Evolutionary conservation across 2,113 vertebrate species (phyloP).

Genomic region (Pampusana beccarii): DNA sequence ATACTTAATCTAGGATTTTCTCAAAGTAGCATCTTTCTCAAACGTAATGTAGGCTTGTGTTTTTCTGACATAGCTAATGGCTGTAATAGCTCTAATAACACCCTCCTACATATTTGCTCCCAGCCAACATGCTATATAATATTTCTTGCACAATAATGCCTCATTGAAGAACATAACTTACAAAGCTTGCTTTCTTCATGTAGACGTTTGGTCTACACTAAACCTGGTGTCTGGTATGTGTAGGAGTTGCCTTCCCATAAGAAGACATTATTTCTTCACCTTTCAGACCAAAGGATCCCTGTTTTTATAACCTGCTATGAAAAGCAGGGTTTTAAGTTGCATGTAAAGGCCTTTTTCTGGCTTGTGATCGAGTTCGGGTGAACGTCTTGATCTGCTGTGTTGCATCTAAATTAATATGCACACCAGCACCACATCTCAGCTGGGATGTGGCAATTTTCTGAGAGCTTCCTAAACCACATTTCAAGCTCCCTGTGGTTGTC

Average conservation of each 20-base stretch:
- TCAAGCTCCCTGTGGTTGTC: neutral
- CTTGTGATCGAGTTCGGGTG: neutral
- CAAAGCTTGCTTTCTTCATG: neutral
- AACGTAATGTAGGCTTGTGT: neutral
- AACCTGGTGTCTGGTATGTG: neutral
- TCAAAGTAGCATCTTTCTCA: neutral
- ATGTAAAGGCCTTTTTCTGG: neutral
- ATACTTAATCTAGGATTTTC: neutral
- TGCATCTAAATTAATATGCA: neutral
- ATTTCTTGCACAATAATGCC: slow-evolving; percentile 16
- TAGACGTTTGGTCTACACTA: neutral
- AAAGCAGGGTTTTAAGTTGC: neutral
- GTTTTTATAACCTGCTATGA: neutral
- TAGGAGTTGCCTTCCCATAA: neutral
- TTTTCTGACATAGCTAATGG: neutral
- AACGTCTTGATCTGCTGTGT: slow-evolving; percentile 3
- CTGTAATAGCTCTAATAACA: neutral
- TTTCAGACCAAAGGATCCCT: neutral
- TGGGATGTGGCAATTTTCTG: neutral
- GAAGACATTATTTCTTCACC: neutral
- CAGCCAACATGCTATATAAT: neutral
- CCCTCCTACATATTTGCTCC: neutral
- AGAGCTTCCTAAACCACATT: neutral
- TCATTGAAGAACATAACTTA: neutral
- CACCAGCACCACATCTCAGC: neutral